Evolutionary conservation across 2,888 invertebrate species (phyloP).

Genomic region (Ditula angustiorana): DNA sequence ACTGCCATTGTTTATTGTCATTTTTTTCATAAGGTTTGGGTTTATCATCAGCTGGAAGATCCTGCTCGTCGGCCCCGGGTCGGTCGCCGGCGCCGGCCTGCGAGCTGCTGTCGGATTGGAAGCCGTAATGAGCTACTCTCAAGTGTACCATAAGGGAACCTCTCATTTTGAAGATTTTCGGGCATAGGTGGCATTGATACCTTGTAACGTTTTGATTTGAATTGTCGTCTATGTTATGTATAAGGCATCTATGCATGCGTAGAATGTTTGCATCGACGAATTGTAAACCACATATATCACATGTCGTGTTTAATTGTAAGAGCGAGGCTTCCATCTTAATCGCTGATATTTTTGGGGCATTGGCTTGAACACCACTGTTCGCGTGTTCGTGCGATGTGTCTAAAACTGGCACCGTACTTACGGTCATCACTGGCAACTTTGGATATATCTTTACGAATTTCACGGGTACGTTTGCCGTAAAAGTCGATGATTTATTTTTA

Average conservation of each 20-base stretch:
- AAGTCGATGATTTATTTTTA: conserved; percentile 73
- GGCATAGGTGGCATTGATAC: conserved; percentile 91
- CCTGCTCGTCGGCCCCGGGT: conserved; percentile 46
- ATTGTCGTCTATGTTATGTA: conserved; percentile 84
- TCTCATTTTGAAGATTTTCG: conserved; percentile 92
- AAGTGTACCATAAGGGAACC: conserved; percentile 93
- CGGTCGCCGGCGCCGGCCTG: conserved; percentile 47
- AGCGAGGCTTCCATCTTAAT: conserved; percentile 62
- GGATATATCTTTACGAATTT: conserved; percentile 81
- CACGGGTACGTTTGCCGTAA: conserved; percentile 62
- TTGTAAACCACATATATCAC: conserved; percentile 90
- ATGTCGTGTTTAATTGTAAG: conserved; percentile 66
- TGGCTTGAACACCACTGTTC: conserved; percentile 53
- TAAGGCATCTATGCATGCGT: conserved; percentile 90
- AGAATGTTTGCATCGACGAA: conserved; percentile 90
- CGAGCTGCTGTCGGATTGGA: conserved; percentile 60
- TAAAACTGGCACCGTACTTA: conserved; percentile 69
- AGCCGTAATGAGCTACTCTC: conserved; percentile 91
- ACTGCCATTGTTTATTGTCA: conserved; percentile 93
- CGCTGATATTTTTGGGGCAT: conserved; percentile 52
- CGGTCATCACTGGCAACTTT: conserved; percentile 72
- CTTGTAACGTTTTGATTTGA: conserved; percentile 69
- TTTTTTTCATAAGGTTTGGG: conserved; percentile 59
- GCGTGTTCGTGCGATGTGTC: conserved; percentile 58
- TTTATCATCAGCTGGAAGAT: conserved; percentile 54